Evolutionary conservation across 2,797 vertebrate genomes (phyloP).

Genomic region (Loris lydekkerianus): DNA sequence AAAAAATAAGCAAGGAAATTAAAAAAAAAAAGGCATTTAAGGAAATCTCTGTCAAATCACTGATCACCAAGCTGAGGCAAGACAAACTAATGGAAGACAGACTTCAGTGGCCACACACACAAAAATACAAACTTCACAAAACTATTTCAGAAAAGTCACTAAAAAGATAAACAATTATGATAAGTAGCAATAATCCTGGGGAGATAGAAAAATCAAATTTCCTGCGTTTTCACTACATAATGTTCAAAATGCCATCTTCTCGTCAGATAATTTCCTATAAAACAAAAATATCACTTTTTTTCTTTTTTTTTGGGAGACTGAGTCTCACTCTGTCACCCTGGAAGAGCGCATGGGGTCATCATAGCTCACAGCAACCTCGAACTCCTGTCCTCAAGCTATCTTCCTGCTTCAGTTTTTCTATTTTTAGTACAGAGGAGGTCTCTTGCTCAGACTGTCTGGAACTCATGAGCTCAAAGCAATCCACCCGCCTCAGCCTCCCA

Average conservation of each 20-base stretch:
- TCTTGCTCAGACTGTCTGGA: too few species aligned
- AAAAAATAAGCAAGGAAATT: too few species aligned
- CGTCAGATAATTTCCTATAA: neutral
- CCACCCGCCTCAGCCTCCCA: too few species aligned
- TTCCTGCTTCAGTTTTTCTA: neutral
- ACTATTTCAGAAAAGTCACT: conserved; percentile 6
- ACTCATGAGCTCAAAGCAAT: too few species aligned
- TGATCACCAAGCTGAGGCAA: conserved; percentile 11
- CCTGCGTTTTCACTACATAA: neutral
- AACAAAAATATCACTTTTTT: neutral
- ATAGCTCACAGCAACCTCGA: neutral
- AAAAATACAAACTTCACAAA: neutral
- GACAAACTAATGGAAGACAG: neutral
- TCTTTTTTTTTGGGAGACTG: neutral
- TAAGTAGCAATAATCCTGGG: neutral
- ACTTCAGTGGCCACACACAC: neutral
- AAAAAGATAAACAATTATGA: neutral
- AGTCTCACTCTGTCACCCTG: neutral
- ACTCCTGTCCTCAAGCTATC: neutral
- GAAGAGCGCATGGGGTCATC: neutral
- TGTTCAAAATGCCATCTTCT: neutral
- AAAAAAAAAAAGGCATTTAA: neutral
- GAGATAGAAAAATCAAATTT: neutral
- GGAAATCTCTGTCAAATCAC: conserved; percentile 41
- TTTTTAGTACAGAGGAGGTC: too few species aligned